These are phyloP conservation scores for Cricetomys ansorgei DNA, from an alignment of 2,113 vertebrate species.

Conservation along the genomic window DNA sequence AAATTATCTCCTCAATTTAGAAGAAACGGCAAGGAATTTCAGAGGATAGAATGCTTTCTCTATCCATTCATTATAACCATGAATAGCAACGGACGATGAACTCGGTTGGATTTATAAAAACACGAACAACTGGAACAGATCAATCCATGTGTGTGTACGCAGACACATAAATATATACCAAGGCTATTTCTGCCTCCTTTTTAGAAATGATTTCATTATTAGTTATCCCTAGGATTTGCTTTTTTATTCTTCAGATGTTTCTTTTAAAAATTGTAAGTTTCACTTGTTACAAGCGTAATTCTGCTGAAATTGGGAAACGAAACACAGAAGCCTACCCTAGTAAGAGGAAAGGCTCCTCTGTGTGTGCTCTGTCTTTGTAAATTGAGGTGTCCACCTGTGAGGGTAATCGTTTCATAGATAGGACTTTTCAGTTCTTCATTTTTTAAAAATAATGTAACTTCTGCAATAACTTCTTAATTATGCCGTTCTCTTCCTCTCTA, in stretches of 20 bases:
- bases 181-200: background rate
- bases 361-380: background rate
- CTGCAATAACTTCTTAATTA: background rate
- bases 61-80: background rate
- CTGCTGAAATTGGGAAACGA: background rate
- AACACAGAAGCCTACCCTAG: background rate
- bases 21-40: background rate
- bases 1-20: background rate
- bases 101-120: background rate
- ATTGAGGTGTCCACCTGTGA: background rate
- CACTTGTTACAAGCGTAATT: background rate
- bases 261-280: background rate
- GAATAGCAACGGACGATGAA: background rate
- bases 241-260: background rate
- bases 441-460: slow-evolving; percentile 22
- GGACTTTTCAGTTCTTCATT: background rate
- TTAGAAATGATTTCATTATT: background rate
- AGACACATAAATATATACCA: background rate
- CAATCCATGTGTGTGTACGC: background rate
- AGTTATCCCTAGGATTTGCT: background rate
- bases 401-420: slow-evolving; percentile 19
- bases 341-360: background rate
- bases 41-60: background rate
- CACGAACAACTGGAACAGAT: background rate
- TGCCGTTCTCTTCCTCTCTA: background rate